These are phyloP conservation scores for Simalia tracyae DNA, from an alignment of 2,797 vertebrate genomes.

Conservation along the genomic window DNA sequence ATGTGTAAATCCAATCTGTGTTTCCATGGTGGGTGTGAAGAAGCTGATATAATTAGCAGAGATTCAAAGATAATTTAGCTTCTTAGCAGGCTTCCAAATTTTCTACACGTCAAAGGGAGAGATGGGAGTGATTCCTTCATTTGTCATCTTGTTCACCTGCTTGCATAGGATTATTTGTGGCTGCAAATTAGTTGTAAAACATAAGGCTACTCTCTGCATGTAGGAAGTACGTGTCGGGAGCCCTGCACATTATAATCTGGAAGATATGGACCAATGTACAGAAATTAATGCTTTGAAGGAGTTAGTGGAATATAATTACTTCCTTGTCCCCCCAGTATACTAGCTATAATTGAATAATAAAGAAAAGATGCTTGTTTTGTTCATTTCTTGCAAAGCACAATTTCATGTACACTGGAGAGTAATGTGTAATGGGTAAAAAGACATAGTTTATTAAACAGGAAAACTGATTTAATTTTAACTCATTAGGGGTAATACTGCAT, in stretches of 20 bases:
- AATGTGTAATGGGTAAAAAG: not conserved
- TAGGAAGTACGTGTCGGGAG: not conserved
- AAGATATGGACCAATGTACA: not conserved
- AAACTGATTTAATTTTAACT: not conserved
- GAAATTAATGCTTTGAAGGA: not conserved
- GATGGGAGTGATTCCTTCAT: not conserved
- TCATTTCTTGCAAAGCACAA: slow-evolving; percentile 2
- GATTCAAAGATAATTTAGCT: not conserved
- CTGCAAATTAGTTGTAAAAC: not conserved
- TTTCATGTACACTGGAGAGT: slow-evolving; percentile 13
- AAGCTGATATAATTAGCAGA: not conserved
- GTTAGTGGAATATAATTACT: not conserved
- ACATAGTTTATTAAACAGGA: not conserved
- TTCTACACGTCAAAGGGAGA: not conserved
- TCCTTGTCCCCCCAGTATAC: not conserved
- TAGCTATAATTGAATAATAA: not conserved
- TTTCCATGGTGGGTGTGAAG: not conserved
- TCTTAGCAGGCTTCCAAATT: not conserved
- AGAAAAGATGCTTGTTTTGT: not conserved
- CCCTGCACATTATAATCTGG: not conserved
- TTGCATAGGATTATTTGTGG: not conserved
- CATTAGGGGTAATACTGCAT: not conserved
- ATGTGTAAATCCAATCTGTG: not conserved
- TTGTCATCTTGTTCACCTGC: not conserved
- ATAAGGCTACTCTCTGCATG: not conserved